Conservation (phyloP, 2,888 invertebrate genomes). For the Amitus sp. region DNA sequence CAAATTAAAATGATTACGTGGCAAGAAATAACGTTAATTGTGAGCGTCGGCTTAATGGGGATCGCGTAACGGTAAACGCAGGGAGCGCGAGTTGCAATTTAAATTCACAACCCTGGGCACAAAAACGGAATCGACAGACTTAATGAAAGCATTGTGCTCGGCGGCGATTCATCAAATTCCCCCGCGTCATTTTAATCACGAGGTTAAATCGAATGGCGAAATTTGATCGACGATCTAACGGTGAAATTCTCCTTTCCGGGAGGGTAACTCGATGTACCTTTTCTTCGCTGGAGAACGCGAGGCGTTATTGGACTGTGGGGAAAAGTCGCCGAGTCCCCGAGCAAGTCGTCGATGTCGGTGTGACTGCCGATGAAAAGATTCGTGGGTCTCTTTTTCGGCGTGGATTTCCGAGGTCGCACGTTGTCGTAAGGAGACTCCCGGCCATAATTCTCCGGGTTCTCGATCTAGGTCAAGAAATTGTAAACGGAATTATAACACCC, state of each 20-base stretch:
- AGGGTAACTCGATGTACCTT: constrained; percentile 50
- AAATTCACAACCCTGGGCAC: constrained; percentile 1
- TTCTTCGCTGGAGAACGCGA: constrained; percentile 47
- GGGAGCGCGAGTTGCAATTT: constrained; percentile 4
- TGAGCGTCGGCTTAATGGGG: not conserved
- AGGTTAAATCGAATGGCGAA: constrained; percentile 2
- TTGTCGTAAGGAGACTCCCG: constrained; percentile 80
- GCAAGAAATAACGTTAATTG: constrained; percentile 1
- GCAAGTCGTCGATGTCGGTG: constrained; percentile 89
- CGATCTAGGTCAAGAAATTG: too few species aligned
- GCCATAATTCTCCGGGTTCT: constrained; percentile 64
- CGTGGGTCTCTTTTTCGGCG: constrained; percentile 56
- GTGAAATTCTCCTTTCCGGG: not conserved
- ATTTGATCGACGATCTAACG: constrained; percentile 5
- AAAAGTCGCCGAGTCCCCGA: constrained; percentile 69
- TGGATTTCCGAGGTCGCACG: constrained; percentile 64
- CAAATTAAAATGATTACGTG: constrained; percentile 11
- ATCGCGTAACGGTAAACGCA: constrained; percentile 3
- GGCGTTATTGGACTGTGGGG: constrained; percentile 49
- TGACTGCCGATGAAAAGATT: constrained; percentile 81
- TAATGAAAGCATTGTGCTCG: constrained; percentile 4
- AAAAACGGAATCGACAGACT: constrained; percentile 4
- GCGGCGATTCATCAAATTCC: constrained; percentile 2
- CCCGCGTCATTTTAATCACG: constrained; percentile 3
- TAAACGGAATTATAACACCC: too few species aligned